Evolutionary conservation across 2,888 invertebrate species (phyloP).

Genomic region (Himalopsyche kuldschensis): DNA sequence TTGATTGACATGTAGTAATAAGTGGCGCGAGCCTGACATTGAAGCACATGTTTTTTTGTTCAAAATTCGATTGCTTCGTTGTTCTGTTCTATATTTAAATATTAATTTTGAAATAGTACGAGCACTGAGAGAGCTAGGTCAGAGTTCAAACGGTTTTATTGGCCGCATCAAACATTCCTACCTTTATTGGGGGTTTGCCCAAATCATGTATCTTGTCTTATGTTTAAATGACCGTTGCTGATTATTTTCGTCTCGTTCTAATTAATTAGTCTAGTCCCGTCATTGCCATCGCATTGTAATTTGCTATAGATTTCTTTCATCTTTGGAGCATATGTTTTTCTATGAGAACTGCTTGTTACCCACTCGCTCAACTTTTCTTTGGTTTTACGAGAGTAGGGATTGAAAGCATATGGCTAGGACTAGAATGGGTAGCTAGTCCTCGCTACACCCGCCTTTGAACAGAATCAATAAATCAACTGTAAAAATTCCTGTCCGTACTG

Average conservation of each 20-base stretch:
- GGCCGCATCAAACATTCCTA: constrained; percentile 20
- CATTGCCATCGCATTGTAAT: neutral
- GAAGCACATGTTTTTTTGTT: neutral
- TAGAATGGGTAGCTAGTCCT: too few relatives aligned
- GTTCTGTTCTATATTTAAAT: constrained; percentile 23
- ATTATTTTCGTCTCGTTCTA: neutral
- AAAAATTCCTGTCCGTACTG: too few relatives aligned
- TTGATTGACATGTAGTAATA: neutral
- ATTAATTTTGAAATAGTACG: constrained; percentile 11
- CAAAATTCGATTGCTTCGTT: neutral
- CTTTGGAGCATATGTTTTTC: too few relatives aligned
- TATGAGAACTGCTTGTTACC: too few relatives aligned
- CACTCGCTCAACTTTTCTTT: too few relatives aligned
- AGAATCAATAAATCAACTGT: too few relatives aligned
- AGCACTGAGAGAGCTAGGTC: constrained; percentile 26
- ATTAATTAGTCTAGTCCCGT: neutral
- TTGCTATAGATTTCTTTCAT: too few relatives aligned
- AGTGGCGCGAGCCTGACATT: neutral
- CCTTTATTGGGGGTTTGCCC: constrained; percentile 19
- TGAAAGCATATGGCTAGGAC: too few relatives aligned
- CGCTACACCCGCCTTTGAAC: too few relatives aligned
- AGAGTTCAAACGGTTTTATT: constrained; percentile 37
- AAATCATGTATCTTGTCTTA: neutral
- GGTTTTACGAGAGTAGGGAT: too few relatives aligned
- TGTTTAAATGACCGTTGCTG: neutral